Conservation (phyloP, 1,140 invertebrate species). For the Diploscapter pachys region DNA sequence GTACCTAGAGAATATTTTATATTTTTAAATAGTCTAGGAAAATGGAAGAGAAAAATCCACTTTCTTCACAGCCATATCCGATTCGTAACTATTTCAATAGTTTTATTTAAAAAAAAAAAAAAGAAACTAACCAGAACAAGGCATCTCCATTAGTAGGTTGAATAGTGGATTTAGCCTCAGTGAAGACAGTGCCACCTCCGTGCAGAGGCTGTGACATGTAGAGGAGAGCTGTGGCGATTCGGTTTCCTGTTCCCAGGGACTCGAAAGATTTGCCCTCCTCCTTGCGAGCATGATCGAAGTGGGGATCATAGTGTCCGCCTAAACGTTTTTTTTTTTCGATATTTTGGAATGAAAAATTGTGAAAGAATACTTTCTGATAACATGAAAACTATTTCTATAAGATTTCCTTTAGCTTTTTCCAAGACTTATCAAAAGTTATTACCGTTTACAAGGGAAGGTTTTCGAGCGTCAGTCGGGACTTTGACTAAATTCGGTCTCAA, state of each 20-base stretch:
- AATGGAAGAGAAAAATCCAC: too few relatives aligned
- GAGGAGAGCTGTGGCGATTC: conserved; percentile 88
- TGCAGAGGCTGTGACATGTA: conserved; percentile 83
- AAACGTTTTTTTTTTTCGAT: conserved; percentile 1
- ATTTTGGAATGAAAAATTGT: conserved; percentile 1
- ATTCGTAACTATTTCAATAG: too few relatives aligned
- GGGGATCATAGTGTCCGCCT: conserved; percentile 70
- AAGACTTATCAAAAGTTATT: too few relatives aligned
- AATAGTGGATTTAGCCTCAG: conserved; percentile 50
- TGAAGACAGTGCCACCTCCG: conserved; percentile 56
- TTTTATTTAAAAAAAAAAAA: too few relatives aligned
- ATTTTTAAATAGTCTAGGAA: too few relatives aligned
- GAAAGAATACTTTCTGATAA: too few relatives aligned
- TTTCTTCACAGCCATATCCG: too few relatives aligned
- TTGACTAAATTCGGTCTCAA: too few relatives aligned
- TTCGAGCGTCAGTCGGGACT: too few relatives aligned
- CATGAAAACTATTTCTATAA: too few relatives aligned
- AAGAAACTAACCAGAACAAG: conserved; percentile 73
- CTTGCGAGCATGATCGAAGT: conserved; percentile 70
- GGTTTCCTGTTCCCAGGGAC: conserved; percentile 75
- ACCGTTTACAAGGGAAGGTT: too few relatives aligned
- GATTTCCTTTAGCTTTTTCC: too few relatives aligned
- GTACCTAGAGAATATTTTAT: conserved; percentile 59
- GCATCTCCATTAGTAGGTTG: conserved; percentile 66
- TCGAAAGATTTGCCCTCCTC: conserved; percentile 84